Conservation (phyloP, 30 jellyfish, hydroid and myxozoan genomes). For the Hydractinia symbiolongicarpus region DNA sequence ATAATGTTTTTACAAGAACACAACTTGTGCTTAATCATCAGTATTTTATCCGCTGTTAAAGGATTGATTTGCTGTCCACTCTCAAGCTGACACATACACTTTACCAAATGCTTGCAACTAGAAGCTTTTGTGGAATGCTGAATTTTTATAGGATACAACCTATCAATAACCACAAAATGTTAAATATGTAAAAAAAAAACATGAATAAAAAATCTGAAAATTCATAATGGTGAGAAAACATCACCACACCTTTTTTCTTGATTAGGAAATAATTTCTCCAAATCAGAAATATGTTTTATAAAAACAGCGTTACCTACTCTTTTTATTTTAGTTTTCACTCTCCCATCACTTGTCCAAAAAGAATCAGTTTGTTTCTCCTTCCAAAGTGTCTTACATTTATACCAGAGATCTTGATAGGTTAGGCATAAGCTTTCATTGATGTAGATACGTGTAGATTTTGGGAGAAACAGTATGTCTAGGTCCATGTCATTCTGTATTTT, state of each 20-base stretch:
- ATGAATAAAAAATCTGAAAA: not conserved
- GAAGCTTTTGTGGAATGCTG: too few relatives aligned
- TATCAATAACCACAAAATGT: not conserved
- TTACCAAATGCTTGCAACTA: too few relatives aligned
- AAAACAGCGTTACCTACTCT: not conserved
- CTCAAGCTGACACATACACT: too few relatives aligned
- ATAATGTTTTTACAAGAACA: too few relatives aligned
- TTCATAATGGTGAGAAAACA: not conserved
- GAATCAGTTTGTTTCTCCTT: not conserved
- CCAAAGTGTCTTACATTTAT: slow-evolving; percentile 10
- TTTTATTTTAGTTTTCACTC: not conserved
- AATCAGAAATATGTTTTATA: not conserved
- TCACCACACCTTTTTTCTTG: not conserved
- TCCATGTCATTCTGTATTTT: not conserved
- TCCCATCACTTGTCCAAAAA: not conserved
- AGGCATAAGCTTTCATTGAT: not conserved
- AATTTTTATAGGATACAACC: too few relatives aligned
- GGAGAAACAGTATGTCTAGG: not conserved
- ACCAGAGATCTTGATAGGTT: not conserved
- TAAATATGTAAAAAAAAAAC: not conserved
- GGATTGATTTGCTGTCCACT: too few relatives aligned
- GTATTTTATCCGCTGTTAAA: too few relatives aligned
- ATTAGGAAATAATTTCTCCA: not conserved
- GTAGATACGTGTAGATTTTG: not conserved
- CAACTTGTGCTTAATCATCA: too few relatives aligned